Conservation (phyloP, 2,797 vertebrate genomes). For the Ara ararauna region DNA sequence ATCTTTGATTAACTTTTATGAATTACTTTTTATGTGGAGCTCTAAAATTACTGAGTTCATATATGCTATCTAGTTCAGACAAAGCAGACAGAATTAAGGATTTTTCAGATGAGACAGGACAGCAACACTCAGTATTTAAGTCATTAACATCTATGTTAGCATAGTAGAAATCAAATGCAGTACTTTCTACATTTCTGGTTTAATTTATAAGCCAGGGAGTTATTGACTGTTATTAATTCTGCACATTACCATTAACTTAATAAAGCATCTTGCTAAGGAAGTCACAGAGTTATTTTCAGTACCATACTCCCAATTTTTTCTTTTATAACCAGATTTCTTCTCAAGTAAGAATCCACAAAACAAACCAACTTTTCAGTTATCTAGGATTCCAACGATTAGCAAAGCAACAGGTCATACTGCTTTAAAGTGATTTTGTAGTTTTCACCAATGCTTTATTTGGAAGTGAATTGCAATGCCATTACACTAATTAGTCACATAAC, state of each 20-base stretch:
- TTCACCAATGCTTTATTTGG: slow-evolving; percentile 1
- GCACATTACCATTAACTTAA: neutral
- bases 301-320: neutral
- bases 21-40: neutral
- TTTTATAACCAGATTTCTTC: neutral
- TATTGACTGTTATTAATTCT: neutral
- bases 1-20: neutral
- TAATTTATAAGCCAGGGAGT: neutral
- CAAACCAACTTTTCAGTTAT: neutral
- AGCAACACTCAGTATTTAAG: neutral
- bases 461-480: neutral
- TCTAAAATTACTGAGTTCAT: neutral
- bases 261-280: neutral
- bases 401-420: neutral
- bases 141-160: neutral
- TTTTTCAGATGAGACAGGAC: neutral
- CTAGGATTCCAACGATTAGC: neutral
- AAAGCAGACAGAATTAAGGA: neutral
- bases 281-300: neutral
- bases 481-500: neutral
- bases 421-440: neutral
- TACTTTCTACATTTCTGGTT: neutral
- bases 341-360: neutral
- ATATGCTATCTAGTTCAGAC: neutral
- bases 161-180: neutral